These are phyloP conservation scores for Drosophila sechellia DNA, from an alignment of 1,140 invertebrate species.

Conservation along the genomic window DNA sequence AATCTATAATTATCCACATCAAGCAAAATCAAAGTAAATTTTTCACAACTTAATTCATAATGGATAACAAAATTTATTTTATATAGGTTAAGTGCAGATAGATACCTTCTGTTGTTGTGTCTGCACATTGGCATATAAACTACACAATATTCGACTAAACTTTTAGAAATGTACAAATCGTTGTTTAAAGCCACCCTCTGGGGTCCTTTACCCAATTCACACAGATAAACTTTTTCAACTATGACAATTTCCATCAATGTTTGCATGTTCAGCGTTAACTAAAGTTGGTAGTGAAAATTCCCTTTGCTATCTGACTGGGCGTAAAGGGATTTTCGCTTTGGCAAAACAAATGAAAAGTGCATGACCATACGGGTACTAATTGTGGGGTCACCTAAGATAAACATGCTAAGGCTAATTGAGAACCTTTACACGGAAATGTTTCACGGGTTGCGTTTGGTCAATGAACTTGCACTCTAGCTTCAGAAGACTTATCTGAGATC, in stretches of 20 bases:
- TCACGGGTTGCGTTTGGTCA: conserved; percentile 43
- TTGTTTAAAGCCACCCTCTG: not conserved
- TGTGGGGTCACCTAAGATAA: conserved; percentile 47
- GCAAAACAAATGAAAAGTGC: conserved; percentile 39
- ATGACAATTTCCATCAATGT: conserved; percentile 35
- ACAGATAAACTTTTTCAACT: conserved; percentile 10
- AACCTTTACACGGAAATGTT: conserved; percentile 22
- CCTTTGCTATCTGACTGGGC: conserved; percentile 4
- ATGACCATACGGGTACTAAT: conserved; percentile 52
- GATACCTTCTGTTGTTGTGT: no score
- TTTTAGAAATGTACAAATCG: not conserved
- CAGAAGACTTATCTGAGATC: conserved; percentile 5
- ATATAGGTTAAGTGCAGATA: no score
- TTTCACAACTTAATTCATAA: no score
- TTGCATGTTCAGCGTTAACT: conserved; percentile 61
- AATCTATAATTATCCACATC: no score
- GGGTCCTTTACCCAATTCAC: conserved; percentile 1
- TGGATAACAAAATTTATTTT: no score
- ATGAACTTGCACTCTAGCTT: conserved; percentile 39
- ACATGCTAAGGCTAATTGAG: conserved; percentile 55
- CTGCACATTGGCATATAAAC: not conserved
- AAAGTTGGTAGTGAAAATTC: conserved; percentile 18
- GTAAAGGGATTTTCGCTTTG: conserved; percentile 12
- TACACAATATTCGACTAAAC: not conserved
- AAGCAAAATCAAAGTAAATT: no score